Base-by-base conservation (phyloP, 2,113 vertebrate species). In the Nothoprocta perdicaria region DNA sequence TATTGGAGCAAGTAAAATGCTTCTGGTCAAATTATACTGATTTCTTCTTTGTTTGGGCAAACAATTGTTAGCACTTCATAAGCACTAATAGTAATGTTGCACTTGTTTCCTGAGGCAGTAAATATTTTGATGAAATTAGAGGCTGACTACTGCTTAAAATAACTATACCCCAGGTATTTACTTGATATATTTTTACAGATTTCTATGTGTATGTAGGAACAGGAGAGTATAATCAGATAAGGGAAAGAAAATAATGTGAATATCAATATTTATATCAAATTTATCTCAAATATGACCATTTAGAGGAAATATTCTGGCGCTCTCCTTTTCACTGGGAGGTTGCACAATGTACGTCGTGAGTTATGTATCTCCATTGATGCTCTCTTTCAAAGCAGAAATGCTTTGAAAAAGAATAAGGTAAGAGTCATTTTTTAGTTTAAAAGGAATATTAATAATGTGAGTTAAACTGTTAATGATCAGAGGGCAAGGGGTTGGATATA, bases 391-490 rank as follows among this genome's bases (percentile, higher is more conserved):
- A 8, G 1, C 46, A 66, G 63, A 71, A 61, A 10, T 14, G 60
- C 50, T 41, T 12, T 16, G 29, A 16, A 45, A 50, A 26, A 16
- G 9, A n/a, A n/a, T 0, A 31, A 19, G 22, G 79, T 40, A 9
- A 68, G 14, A 29, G 31, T 3, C 6, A 19, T 13, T 9, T 6
- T 40, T 12, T 31, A 43, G 26, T 16, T 9, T 48, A 18, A 23
- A 31, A 46, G 40, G 21, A 46, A 12, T 53, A 40, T 50, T 35
- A 21, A 12, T 2, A 24, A 2, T 3, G 35, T 0, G 58, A 45
- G 12, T 40, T 10, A 27, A 31, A 9, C 71, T 5, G 1, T 0
- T 0, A 7, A 7, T 24, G 71, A 18, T 41, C 19, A 11, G 0
- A 45, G 19, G 35, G 52, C 33, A 4, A 12, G 35, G 46, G 21